Percentiles rank a stretch among this genome's conserved stretches.
Conservation (phyloP, 2,888 invertebrate genomes). For the Agriopis aurantiaria region DNA sequence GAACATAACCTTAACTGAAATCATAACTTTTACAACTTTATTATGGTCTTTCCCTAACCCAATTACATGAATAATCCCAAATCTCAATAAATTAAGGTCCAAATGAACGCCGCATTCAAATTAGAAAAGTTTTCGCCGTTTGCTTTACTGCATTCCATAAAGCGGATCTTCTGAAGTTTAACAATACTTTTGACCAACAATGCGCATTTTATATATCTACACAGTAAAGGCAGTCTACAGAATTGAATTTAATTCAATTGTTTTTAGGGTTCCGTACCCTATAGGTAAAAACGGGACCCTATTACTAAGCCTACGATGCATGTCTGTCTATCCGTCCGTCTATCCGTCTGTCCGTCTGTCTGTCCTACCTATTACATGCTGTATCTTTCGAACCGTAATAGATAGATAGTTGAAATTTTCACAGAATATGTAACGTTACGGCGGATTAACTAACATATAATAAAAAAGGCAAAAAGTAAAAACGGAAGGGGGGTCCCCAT, state of each 20-base stretch:
- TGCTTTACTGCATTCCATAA: slow-evolving; percentile 41
- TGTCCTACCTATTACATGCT: too few species aligned
- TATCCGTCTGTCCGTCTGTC: too few species aligned
- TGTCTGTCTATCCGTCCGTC: too few species aligned
- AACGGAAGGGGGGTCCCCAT: too few species aligned
- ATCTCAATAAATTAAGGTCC: slow-evolving; percentile 30
- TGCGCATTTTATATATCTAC: background rate
- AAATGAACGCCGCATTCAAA: slow-evolving; percentile 39
- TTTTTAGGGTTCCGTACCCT: too few species aligned
- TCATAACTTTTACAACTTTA: slow-evolving; percentile 17
- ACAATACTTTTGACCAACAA: slow-evolving; percentile 19
- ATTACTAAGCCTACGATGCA: too few species aligned
- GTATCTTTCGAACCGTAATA: too few species aligned
- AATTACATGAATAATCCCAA: slow-evolving; percentile 20
- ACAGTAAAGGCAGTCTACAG: background rate
- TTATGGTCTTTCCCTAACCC: slow-evolving; percentile 12
- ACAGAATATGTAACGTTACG: too few species aligned
- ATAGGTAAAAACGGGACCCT: too few species aligned
- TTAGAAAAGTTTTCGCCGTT: slow-evolving; percentile 42
- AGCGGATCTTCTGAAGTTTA: slow-evolving; percentile 34
- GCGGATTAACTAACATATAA: too few species aligned
- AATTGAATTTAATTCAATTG: background rate
- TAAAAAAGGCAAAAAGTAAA: too few species aligned
- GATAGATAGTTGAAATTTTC: too few species aligned
- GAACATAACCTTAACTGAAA: slow-evolving; percentile 5